These are phyloP conservation scores for Apodemia zela DNA, from an alignment of 2,888 invertebrate species.

Conservation along the genomic window DNA sequence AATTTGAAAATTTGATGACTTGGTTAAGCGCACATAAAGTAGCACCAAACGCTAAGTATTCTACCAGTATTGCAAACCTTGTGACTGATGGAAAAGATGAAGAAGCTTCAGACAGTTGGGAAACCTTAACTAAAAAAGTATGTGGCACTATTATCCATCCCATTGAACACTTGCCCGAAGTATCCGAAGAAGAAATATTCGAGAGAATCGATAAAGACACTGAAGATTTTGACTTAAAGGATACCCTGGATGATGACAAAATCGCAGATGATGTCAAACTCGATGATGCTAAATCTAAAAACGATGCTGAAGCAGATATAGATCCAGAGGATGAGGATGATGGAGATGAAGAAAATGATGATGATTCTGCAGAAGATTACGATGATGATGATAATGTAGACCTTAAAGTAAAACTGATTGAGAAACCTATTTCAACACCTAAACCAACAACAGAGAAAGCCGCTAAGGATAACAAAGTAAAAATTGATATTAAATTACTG, in stretches of 20 bases:
- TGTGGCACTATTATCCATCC: constrained; percentile 60
- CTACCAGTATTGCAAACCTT: constrained; percentile 61
- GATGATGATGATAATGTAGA: constrained; percentile 61
- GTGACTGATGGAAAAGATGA: constrained; percentile 59
- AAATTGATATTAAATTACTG: constrained; percentile 57
- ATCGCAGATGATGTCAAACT: constrained; percentile 48
- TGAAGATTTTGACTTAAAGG: constrained; percentile 64
- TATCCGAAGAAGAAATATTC: constrained; percentile 73
- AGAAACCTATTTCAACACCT: constrained; percentile 42
- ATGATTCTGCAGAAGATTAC: constrained; percentile 51
- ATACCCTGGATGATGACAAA: constrained; percentile 66
- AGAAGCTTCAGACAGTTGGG: constrained; percentile 66
- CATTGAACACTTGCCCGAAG: constrained; percentile 53
- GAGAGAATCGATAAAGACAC: constrained; percentile 64
- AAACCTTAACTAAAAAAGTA: constrained; percentile 65
- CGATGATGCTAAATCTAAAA: constrained; percentile 47
- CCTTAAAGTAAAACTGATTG: constrained; percentile 61
- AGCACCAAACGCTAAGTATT: constrained; percentile 64
- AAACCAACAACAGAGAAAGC: constrained; percentile 32
- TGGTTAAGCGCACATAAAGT: constrained; percentile 82
- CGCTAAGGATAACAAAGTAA: constrained; percentile 40
- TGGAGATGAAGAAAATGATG: constrained; percentile 53
- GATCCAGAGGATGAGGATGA: constrained; percentile 55
- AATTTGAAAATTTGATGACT: constrained; percentile 84
- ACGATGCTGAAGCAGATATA: constrained; percentile 56